Conservation (phyloP, 2,113 vertebrate species). For the Psammodynastes pulverulentus region DNA sequence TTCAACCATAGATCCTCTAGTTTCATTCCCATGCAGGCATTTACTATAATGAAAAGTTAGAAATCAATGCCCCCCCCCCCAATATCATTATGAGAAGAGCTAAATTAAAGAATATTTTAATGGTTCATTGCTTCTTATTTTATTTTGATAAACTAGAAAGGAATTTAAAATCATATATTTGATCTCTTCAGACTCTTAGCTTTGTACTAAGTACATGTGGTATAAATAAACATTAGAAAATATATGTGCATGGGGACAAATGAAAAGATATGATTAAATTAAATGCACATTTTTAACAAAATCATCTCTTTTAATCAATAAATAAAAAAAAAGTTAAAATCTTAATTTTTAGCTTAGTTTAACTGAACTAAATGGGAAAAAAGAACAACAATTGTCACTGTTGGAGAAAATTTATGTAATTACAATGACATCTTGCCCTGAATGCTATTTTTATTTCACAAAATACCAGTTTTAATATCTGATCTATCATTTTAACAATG, state of each 20-base stretch:
- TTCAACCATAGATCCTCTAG: neutral
- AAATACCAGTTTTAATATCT: neutral
- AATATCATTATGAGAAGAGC: neutral
- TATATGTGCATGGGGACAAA: neutral
- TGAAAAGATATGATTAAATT: neutral
- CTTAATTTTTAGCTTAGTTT: neutral
- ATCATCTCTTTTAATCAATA: neutral
- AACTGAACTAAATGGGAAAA: neutral
- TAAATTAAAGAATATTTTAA: neutral
- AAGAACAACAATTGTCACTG: neutral
- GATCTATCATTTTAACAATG: neutral
- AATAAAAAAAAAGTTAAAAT: neutral
- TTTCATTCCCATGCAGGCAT: neutral
- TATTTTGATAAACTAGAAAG: neutral
- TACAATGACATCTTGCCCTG: neutral
- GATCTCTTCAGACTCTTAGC: neutral
- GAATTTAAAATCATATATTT: neutral
- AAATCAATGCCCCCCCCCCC: neutral
- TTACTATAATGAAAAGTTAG: neutral
- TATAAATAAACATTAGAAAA: neutral
- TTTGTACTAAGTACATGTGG: neutral
- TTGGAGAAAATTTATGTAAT: neutral
- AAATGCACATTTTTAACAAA: neutral
- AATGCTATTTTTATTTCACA: neutral
- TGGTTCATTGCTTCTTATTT: neutral